Conservation (phyloP, 2,113 vertebrate species). For the Cisticola juncidis region DNA sequence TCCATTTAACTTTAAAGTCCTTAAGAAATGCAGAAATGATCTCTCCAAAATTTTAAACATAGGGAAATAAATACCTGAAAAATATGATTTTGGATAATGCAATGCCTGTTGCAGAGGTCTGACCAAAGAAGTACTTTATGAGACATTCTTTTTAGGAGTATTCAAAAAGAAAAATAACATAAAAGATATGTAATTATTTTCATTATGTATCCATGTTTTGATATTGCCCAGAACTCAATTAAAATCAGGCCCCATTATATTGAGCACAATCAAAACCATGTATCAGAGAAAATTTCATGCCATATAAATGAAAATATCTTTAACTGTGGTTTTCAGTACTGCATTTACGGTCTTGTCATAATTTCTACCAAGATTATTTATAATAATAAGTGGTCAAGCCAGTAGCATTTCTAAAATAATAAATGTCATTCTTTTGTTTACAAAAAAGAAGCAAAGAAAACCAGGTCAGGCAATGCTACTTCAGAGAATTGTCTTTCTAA, state of each 20-base stretch:
- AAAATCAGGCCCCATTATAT: slow-evolving; percentile 44
- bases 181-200: neutral
- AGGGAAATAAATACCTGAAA: neutral
- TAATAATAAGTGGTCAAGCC: neutral
- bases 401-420: neutral
- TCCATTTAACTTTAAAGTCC: neutral
- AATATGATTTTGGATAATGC: neutral
- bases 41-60: neutral
- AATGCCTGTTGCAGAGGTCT: neutral
- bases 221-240: slow-evolving; percentile 8
- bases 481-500: neutral
- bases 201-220: neutral
- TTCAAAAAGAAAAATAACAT: neutral
- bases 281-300: neutral
- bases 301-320: slow-evolving; percentile 7
- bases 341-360: neutral
- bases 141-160: neutral
- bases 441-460: neutral
- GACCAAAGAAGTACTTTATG: neutral
- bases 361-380: slow-evolving; percentile 6
- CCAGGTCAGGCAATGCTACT: neutral
- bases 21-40: neutral
- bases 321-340: slow-evolving; percentile 8
- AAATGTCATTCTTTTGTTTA: neutral
- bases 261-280: neutral